Base-by-base conservation (phyloP, 2,113 vertebrate species). In the Ivindomyrus marchei region DNA sequence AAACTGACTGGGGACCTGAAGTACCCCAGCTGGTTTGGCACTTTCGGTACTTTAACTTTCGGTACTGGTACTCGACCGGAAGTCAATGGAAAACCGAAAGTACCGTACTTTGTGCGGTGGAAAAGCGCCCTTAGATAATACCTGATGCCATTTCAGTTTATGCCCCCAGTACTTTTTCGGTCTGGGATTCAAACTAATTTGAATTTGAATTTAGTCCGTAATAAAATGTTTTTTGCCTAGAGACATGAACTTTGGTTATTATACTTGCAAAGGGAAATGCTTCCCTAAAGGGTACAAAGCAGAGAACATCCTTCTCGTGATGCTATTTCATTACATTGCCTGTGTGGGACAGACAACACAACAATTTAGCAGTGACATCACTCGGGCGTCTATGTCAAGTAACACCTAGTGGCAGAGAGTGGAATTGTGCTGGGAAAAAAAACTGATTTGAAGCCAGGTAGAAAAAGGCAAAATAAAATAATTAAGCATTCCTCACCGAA, bases 401-500 rank as follows among this genome's bases (percentile, higher is more conserved):
- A 0, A 80, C 74, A 80, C 74, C 74, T 80, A 80, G 36, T 80
- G 13, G 15, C 4, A 42, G 74, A 19, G 36, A 80, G 15, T 80
- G 74, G 74, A 42, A 77, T 0, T 15, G 31, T 74, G 31, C 66
- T 74, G 0, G 10, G 13, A 4, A 74, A 74, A 74, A 58, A 62
- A 62, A 53, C 17, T n/a, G 21, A 62, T 15, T 36, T 77, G 70
- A 77, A 36, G 21, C 50, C 24, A 27, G 15, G 21, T 19, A 49
- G 21, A 42, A 53, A 53, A 10, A 88, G 6, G 53, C 7, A 17
- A 42, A 88, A 62, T 24, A 39, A 62, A 31, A 17, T 2, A n/a
- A n/a, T 87, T 77, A 8, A 1, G 15, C 77, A 8, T 19, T 31
- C 92, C 95, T 92, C 89, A 96, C 96, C 91, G 96, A 96, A 80